A percentile compares a stretch with the other conserved stretches of the same genome.
These are phyloP conservation scores for Trichogramma evanescens DNA, from an alignment of 2,888 invertebrate genomes.

Conservation along the genomic window DNA sequence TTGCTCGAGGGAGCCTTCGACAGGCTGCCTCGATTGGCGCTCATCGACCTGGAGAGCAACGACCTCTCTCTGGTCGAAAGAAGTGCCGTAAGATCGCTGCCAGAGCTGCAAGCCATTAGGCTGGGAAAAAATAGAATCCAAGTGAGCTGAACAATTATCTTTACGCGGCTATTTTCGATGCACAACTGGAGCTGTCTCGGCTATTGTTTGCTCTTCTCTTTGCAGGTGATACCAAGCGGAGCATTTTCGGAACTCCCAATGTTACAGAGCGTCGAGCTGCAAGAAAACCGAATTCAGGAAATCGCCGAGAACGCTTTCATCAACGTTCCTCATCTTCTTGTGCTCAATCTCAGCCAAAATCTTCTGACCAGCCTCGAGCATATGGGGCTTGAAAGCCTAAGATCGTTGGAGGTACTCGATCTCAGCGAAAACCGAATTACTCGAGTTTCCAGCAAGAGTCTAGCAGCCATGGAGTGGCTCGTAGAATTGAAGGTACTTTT, in stretches of 20 bases:
- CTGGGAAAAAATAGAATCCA: constrained; percentile 67
- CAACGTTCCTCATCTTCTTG: constrained; percentile 69
- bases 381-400: constrained; percentile 65
- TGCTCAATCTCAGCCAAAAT: constrained; percentile 78
- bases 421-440: constrained; percentile 72
- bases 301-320: constrained; percentile 71
- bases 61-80: constrained; percentile 68
- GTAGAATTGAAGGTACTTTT: constrained; percentile 65
- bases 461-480: constrained; percentile 75
- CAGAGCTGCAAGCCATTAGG: constrained; percentile 60
- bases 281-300: constrained; percentile 69
- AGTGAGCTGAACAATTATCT: constrained; percentile 41
- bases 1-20: constrained; percentile 66
- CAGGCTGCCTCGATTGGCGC: constrained; percentile 62
- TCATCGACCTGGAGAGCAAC: constrained; percentile 75
- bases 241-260: constrained; percentile 72
- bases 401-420: constrained; percentile 78
- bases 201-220: constrained; percentile 1
- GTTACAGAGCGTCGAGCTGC: constrained; percentile 67
- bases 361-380: constrained; percentile 68
- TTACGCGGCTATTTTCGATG: background rate
- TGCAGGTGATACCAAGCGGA: constrained; percentile 57
- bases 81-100: constrained; percentile 64
- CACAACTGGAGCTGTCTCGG: background rate
- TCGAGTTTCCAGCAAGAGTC: constrained; percentile 58